A percentile compares a stretch with the other conserved stretches of the same genome.
phyloP scores from a whole-genome alignment of 2,888 invertebrate genomes.

The Platycheirus albimanus region DNA sequence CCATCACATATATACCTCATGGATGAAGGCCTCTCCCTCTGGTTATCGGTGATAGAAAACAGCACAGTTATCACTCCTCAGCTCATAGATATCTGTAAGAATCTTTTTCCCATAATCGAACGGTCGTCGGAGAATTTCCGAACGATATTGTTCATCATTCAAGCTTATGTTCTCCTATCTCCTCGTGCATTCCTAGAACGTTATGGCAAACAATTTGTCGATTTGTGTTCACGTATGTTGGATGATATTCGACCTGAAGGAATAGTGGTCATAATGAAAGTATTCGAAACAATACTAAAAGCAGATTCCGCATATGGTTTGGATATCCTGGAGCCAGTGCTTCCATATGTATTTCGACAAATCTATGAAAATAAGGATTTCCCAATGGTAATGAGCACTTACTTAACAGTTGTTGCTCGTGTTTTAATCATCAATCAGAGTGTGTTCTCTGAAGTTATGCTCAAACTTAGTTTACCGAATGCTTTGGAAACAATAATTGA shows the following conservation, averaged over 20 bases:
- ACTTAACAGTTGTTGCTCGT: slow-evolving; percentile 90
- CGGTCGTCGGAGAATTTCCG: slow-evolving; percentile 91
- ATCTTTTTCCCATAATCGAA: slow-evolving; percentile 90
- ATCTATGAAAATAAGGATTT: slow-evolving; percentile 88
- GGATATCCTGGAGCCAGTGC: slow-evolving; percentile 86
- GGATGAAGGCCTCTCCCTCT: slow-evolving; percentile 95
- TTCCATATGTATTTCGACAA: slow-evolving; percentile 86
- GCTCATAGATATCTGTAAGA: slow-evolving; percentile 89
- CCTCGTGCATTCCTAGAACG: slow-evolving; percentile 90
- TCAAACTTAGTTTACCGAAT: slow-evolving; percentile 85
- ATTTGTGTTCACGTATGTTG: slow-evolving; percentile 88
- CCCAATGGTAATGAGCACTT: slow-evolving; percentile 89
- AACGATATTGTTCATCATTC: slow-evolving; percentile 90
- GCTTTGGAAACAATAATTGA: slow-evolving; percentile 89
- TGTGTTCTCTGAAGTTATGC: slow-evolving; percentile 84
- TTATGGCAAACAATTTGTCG: slow-evolving; percentile 88
- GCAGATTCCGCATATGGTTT: slow-evolving; percentile 89
- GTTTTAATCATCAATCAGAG: slow-evolving; percentile 88
- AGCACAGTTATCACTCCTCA: slow-evolving; percentile 86
- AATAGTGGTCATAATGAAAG: slow-evolving; percentile 87
- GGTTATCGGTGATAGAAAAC: slow-evolving; percentile 93
- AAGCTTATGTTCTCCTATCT: slow-evolving; percentile 91
- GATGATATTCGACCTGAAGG: slow-evolving; percentile 91
- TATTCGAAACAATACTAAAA: slow-evolving; percentile 90
- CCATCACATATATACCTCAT: slow-evolving; percentile 93